A percentile compares a stretch with the other conserved stretches of the same genome.
Conservation (phyloP, 2,888 invertebrate species). For the Cristatella mucedo region DNA sequence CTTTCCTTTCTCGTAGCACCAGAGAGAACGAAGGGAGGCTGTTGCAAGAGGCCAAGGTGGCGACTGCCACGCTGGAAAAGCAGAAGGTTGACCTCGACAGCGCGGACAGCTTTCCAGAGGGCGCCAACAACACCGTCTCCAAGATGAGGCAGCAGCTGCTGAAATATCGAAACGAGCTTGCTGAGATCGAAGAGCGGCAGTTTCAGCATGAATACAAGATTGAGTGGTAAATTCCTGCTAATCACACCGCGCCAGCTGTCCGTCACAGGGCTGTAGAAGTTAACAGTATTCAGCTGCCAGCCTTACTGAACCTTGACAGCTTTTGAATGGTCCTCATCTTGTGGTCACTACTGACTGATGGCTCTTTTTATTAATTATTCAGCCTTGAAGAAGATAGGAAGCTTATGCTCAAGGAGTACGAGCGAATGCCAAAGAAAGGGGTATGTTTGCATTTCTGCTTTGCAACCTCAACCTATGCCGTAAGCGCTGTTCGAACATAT, state of each 20-base stretch:
- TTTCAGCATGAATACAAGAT: constrained; percentile 36
- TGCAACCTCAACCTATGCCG: no score
- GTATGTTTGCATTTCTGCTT: constrained; percentile 19
- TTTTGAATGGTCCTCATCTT: no score
- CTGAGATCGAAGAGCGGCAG: constrained; percentile 30
- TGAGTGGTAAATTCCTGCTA: constrained; percentile 25
- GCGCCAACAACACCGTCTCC: constrained; percentile 31
- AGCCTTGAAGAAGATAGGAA: constrained; percentile 35
- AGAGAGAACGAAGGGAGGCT: constrained; percentile 30
- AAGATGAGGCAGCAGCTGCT: constrained; percentile 32
- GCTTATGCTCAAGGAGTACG: constrained; percentile 31
- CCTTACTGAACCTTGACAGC: no score
- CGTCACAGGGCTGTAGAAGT: no score
- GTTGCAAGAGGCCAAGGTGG: constrained; percentile 28
- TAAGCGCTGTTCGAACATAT: no score
- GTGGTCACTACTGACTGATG: no score
- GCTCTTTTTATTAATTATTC: constrained; percentile 13
- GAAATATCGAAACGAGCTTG: constrained; percentile 31
- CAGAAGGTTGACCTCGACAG: constrained; percentile 30
- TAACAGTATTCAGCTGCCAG: no score
- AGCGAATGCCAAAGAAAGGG: constrained; percentile 35
- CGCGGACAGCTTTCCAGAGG: constrained; percentile 35
- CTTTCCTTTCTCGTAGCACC: constrained; percentile 18
- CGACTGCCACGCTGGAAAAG: constrained; percentile 22
- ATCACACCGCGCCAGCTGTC: neutral